Base-by-base conservation (phyloP, 2,888 invertebrate species). In the Eilema depressum region DNA sequence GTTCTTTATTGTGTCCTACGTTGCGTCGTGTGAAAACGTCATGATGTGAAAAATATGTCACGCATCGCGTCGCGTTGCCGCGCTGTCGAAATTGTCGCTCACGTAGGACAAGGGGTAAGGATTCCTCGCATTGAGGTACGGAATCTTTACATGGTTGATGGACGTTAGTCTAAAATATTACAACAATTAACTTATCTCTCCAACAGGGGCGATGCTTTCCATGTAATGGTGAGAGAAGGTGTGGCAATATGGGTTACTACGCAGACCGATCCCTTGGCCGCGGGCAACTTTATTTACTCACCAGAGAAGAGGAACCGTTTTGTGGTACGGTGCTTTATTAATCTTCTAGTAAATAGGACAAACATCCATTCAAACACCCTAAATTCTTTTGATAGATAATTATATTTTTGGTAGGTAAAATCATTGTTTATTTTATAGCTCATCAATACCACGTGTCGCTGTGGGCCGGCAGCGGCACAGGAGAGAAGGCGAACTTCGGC, bases 161-260 rank as follows among this genome's bases (percentile, higher is more conserved):
- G 53, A 47, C 17, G 41, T 41, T 17, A 41, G 41, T 47, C 47
- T 3, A 47, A 47, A 5, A 20, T 47, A 47, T n/a, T n/a, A n/a
- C n/a, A 57, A 57, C 14, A 25, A 57, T 12, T 11, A 57, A 26
- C n/a, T 26, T 23, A 59, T 60, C 28, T 26, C 14, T 59, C 5
- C 41, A 80, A 64, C 83, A 95, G 95, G 95, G 95, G n/a, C 89
- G 89, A 1, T 95, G 95, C 73, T 95, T 95, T 84, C 95, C 95
- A 3, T 95, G 95, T 76, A 92, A 93, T 57, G 92, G 95, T 4
- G 94, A 96, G 30, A 93, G 96, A 1, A 95, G 96, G 0, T 99
- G 99, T 89, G 98, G 98, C 53, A 98, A 98, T 88, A 98, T 99
- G 98, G 99, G 99, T 0, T 99, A 98, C 93, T 98, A 98, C 90